Evolutionary conservation across 2,113 vertebrate species (phyloP).

Genomic region (Nymphicus hollandicus): DNA sequence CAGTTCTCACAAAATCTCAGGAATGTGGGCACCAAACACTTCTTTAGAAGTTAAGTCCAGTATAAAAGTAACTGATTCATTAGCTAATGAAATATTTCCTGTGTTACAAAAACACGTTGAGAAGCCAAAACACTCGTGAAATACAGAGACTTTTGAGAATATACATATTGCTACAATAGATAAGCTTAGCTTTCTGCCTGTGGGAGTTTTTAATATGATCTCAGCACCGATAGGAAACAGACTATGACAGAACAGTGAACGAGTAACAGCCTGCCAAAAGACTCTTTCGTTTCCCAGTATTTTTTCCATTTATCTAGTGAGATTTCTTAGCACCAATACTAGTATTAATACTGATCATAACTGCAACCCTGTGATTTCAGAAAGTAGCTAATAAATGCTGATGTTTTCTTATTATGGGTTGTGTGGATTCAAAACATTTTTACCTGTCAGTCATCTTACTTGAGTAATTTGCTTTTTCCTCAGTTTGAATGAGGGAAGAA

Average conservation of each 20-base stretch:
- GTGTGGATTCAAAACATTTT: not conserved
- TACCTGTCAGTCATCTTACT: not conserved
- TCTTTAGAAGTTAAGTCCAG: not conserved
- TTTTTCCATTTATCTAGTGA: not conserved
- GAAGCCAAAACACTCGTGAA: constrained; percentile 29
- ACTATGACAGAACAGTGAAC: not conserved
- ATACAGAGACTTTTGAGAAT: not conserved
- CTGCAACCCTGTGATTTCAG: not conserved
- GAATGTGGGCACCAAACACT: not conserved
- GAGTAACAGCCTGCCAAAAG: constrained; percentile 7
- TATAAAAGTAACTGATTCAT: not conserved
- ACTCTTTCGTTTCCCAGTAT: not conserved
- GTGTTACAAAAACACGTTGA: not conserved
- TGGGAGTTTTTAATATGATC: not conserved
- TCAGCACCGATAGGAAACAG: not conserved
- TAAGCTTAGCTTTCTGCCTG: not conserved
- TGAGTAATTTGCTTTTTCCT: not conserved
- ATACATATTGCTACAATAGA: not conserved
- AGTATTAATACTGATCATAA: not conserved
- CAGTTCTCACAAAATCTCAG: not conserved
- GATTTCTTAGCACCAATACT: not conserved
- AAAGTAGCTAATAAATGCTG: not conserved
- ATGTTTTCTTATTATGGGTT: not conserved
- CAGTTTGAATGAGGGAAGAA: not conserved
- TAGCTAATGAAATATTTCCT: not conserved